Evolutionary conservation across 2,888 invertebrate species (phyloP).

Genomic region (Hirudinaria manillensis): DNA sequence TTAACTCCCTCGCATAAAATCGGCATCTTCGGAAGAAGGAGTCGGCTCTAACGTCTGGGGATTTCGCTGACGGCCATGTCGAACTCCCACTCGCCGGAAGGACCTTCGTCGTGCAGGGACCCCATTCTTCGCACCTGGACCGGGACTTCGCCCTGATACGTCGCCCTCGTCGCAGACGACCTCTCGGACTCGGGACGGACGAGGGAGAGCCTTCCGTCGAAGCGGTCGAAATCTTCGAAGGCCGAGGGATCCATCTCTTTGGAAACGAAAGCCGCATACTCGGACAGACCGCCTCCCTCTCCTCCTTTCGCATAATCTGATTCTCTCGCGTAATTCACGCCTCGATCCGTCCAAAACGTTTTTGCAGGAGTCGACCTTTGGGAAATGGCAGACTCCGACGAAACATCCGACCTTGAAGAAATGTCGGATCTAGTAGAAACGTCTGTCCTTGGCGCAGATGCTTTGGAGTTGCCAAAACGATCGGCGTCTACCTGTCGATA

Average conservation of each 20-base stretch:
- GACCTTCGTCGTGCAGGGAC: neutral
- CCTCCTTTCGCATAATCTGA: no score
- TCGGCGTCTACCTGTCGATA: neutral
- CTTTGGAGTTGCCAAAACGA: no score
- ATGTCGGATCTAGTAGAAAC: no score
- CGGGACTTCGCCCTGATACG: neutral
- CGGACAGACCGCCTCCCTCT: no score
- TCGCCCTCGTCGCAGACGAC: neutral
- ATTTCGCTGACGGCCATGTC: slow-evolving; percentile 12
- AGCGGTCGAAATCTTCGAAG: neutral
- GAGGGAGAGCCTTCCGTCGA: neutral
- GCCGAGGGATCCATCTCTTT: neutral
- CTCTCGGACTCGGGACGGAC: neutral
- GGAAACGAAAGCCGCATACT: no score
- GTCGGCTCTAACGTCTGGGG: neutral
- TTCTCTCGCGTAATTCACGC: no score
- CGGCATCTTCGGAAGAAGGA: no score
- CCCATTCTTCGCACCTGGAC: neutral
- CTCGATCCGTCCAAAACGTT: no score
- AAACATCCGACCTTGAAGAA: no score
- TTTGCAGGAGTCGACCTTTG: no score
- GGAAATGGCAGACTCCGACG: no score
- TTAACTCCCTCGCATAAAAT: neutral
- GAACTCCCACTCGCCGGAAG: slow-evolving; percentile 5
- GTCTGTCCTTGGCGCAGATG: no score